Evolutionary conservation across 2,113 vertebrate genomes (phyloP).

Genomic region (Jaculus jaculus): DNA sequence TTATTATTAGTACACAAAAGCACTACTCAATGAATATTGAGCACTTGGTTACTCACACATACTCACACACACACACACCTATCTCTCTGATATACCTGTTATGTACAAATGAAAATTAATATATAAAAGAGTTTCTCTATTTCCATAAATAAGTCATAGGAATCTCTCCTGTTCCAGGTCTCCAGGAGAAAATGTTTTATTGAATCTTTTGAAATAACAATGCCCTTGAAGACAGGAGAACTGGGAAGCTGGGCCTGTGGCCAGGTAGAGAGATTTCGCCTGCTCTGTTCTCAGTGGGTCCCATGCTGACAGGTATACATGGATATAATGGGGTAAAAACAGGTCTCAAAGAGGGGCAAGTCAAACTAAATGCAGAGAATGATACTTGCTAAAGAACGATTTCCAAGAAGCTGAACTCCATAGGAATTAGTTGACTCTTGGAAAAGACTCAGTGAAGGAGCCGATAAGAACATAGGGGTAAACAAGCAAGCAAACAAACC

Average conservation of each 20-base stretch:
- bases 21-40: background rate
- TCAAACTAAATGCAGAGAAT: background rate
- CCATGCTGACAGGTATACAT: background rate
- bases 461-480: no score
- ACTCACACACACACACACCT: background rate
- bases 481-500: no score
- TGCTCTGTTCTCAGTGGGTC: background rate
- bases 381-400: background rate
- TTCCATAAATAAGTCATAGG: background rate
- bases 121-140: background rate
- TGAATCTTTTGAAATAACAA: conserved; percentile 10
- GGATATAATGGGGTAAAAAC: background rate
- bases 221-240: conserved; percentile 19
- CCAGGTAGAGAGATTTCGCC: background rate
- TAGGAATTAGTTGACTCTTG: background rate
- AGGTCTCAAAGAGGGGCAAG: background rate
- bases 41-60: background rate
- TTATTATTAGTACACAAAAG: background rate
- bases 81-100: background rate
- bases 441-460: background rate
- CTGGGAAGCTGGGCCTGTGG: background rate
- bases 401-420: background rate
- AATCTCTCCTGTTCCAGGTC: background rate
- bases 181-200: background rate
- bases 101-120: background rate